Percentiles rank a stretch among this genome's conserved stretches.
These are phyloP conservation scores for Albula glossodonta DNA, from an alignment of 2,113 vertebrate genomes.

Conservation along the genomic window DNA sequence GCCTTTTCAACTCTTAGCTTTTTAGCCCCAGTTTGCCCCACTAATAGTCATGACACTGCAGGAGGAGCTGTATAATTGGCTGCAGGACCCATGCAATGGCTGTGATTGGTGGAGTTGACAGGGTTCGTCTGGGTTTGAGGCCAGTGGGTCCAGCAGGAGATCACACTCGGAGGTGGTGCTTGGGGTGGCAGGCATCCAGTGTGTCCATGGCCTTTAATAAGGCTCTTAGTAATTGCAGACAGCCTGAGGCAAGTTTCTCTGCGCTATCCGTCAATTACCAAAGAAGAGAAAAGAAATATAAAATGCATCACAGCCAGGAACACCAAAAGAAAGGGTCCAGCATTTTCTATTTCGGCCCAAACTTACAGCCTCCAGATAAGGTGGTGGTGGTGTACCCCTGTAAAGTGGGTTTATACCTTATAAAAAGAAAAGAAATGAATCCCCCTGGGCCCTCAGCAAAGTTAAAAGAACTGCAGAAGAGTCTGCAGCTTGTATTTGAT, in stretches of 20 bases:
- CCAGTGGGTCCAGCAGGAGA: not conserved
- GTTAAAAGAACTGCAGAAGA: too few relatives aligned
- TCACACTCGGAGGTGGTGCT: not conserved
- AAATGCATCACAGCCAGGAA: not conserved
- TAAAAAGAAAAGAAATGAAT: not conserved
- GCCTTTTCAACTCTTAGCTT: not conserved
- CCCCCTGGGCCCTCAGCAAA: not conserved
- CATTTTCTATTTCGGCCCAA: not conserved
- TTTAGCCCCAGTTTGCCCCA: not conserved
- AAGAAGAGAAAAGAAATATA: not conserved
- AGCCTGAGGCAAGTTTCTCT: not conserved
- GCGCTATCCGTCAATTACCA: not conserved
- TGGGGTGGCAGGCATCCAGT: not conserved
- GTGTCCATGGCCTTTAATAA: not conserved
- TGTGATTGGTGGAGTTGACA: constrained; percentile 15
- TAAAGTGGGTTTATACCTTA: not conserved
- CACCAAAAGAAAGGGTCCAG: not conserved
- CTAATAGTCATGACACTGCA: not conserved
- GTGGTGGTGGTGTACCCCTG: not conserved
- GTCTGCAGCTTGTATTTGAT: too few relatives aligned
- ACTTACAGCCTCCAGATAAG: not conserved
- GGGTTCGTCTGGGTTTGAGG: not conserved
- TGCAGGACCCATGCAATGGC: not conserved
- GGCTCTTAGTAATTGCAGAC: not conserved
- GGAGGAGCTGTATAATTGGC: not conserved